These are phyloP conservation scores for Steinernema feltiae DNA, from an alignment of 1,140 invertebrate species.

Conservation along the genomic window DNA sequence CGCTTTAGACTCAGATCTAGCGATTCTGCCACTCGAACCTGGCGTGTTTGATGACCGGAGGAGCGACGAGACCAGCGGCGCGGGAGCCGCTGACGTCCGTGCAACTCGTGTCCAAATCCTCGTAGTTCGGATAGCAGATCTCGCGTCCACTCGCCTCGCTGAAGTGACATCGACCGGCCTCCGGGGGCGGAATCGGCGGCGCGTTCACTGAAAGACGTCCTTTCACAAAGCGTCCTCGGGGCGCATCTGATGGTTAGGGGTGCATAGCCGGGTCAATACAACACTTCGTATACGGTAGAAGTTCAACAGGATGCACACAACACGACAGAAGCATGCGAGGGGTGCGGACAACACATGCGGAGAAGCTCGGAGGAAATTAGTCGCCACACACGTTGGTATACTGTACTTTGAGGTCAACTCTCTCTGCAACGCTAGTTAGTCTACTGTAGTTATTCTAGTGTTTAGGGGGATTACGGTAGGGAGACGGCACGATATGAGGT, in stretches of 20 bases:
- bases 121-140: conserved; percentile 54
- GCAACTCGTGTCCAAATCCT: conserved; percentile 51
- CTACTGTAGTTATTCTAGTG: too few species aligned
- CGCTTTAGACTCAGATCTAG: conserved; percentile 12
- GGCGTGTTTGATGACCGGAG: conserved; percentile 49
- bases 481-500: too few species aligned
- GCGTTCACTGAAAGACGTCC: conserved; percentile 47
- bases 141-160: conserved; percentile 48
- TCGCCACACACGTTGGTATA: not conserved
- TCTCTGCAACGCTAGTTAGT: too few species aligned
- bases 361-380: conserved; percentile 10
- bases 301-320: conserved; percentile 14
- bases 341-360: not conserved
- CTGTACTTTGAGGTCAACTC: too few species aligned
- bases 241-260: conserved; percentile 13
- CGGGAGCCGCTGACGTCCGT: conserved; percentile 43
- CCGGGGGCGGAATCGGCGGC: conserved; percentile 53
- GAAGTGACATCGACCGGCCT: conserved; percentile 45
- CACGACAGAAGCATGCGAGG: conserved; percentile 3
- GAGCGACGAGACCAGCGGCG: conserved; percentile 46
- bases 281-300: conserved; percentile 20
- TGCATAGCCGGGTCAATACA: not conserved
- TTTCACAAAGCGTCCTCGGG: too few species aligned
- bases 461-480: not conserved
- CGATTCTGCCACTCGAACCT: conserved; percentile 33